These are phyloP conservation scores for Allygus modestus DNA, from an alignment of 2,888 invertebrate genomes.

Conservation along the genomic window DNA sequence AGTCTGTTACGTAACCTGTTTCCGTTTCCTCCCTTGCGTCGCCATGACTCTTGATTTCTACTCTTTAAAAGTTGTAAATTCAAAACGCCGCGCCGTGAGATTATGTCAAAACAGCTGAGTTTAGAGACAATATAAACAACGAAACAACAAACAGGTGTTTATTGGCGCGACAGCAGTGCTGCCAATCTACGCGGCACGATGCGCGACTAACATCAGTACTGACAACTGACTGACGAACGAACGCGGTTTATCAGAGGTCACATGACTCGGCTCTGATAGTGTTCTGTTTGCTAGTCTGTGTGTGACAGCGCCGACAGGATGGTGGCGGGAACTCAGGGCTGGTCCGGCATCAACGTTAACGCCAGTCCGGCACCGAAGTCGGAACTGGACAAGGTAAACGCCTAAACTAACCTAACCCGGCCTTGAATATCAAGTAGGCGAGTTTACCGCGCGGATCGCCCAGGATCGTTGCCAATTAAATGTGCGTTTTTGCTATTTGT, in stretches of 20 bases:
- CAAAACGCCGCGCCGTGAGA: too few species aligned
- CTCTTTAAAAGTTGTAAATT: too few species aligned
- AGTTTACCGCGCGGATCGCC: neutral
- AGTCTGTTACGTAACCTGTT: neutral
- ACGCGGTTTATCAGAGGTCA: slow-evolving; percentile 14
- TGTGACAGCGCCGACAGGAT: slow-evolving; percentile 4
- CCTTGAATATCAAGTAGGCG: slow-evolving; percentile 26
- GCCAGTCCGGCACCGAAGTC: neutral
- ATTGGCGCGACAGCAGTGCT: too few species aligned
- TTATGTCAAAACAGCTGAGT: too few species aligned
- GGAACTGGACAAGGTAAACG: slow-evolving; percentile 44
- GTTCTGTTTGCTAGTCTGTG: neutral
- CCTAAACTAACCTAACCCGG: slow-evolving; percentile 2
- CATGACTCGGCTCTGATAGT: neutral
- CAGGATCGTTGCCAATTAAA: neutral
- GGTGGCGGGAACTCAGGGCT: slow-evolving; percentile 54
- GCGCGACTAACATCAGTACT: too few species aligned
- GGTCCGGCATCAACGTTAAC: slow-evolving; percentile 60
- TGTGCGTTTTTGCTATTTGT: neutral
- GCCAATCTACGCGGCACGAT: too few species aligned
- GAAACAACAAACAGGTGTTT: neutral
- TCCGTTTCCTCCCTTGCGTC: neutral
- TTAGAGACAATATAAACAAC: too few species aligned
- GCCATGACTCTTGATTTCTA: neutral
- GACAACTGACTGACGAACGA: neutral